Base-by-base conservation (phyloP, 2,113 vertebrate species). In the Pluvialis apricaria region DNA sequence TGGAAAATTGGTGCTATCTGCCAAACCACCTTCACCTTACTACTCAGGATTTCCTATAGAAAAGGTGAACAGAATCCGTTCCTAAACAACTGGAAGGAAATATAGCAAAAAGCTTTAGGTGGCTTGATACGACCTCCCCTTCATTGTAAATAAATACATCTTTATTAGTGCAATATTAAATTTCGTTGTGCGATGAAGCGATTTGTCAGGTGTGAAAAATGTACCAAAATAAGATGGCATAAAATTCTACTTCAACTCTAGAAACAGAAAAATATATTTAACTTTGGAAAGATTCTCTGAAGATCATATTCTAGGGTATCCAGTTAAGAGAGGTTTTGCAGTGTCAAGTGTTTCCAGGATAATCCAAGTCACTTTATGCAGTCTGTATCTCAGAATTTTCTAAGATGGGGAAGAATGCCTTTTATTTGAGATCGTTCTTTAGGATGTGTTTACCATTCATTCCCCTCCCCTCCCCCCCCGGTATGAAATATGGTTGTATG, bases 1-100 rank as follows among this genome's bases (percentile, higher is more conserved):
- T 69, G 51, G 52, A 76, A 84, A 79, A 85, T 44, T 19, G 95
- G 96, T 97, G 94, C 96, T 97, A 85, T 92, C 78, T 95, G 92
- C 92, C 91, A 94, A 72, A 91, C 49, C 12, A 70, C n/a, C 40
- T 85, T 90, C 71, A 95, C 54, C 15, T 77, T 77, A 40, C 34
- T 85, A 49, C 93, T 96, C 96, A 96, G 96, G 90, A 93, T 78
- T 91, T 81, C 78, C 15, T 92, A 32, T 10, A 69, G 81, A 54
- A 79, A 64, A 79, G 61, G 65, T 72, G 40, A 85, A 79, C 17
- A 49, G 65, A 61, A 76, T 66, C 86, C 77, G 18, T 61, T 85
- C 86, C 45, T 82, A 45, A 94, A 52, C 71, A 93, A 93, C 84
- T 94, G 89, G 91, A 95, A 92, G 55, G 68, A 94, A 76, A 84